phyloP scores from a whole-genome alignment of 2,888 invertebrate species.

The Meteorus cinctellus region DNA sequence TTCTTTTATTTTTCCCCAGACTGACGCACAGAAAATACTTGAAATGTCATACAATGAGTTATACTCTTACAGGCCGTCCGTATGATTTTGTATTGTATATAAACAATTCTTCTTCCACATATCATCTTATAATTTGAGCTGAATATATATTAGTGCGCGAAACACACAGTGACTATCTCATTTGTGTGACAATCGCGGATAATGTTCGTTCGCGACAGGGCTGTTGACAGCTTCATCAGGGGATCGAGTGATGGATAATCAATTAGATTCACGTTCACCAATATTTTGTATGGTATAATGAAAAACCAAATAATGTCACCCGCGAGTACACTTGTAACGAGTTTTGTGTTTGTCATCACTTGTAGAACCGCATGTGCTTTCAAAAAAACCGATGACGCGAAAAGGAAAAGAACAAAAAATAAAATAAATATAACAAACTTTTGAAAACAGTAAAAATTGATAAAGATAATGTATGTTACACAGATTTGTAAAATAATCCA shows the following conservation, averaged over 20 bases:
- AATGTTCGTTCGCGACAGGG: background rate
- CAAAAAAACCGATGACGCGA: background rate
- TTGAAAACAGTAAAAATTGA: background rate
- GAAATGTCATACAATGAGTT: background rate
- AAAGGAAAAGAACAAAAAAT: background rate
- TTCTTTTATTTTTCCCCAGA: slow-evolving; percentile 2
- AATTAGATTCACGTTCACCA: slow-evolving; percentile 15
- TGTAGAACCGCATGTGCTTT: background rate
- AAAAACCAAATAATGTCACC: slow-evolving; percentile 24
- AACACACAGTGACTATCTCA: background rate
- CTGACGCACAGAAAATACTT: slow-evolving; percentile 2
- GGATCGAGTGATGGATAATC: background rate
- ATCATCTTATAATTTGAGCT: background rate
- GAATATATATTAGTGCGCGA: background rate
- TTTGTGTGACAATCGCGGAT: background rate
- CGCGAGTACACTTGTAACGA: slow-evolving; percentile 1
- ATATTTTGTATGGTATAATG: background rate
- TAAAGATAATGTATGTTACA: background rate
- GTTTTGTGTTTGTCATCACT: slow-evolving; percentile 30
- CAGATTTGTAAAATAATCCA: background rate
- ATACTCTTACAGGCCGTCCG: background rate
- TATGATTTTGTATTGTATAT: background rate
- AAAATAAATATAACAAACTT: background rate
- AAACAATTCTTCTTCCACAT: background rate
- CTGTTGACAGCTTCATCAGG: slow-evolving; percentile 5